Evolutionary conservation across 2,797 vertebrate species (phyloP).

Genomic region (Phoeniculus purpureus): DNA sequence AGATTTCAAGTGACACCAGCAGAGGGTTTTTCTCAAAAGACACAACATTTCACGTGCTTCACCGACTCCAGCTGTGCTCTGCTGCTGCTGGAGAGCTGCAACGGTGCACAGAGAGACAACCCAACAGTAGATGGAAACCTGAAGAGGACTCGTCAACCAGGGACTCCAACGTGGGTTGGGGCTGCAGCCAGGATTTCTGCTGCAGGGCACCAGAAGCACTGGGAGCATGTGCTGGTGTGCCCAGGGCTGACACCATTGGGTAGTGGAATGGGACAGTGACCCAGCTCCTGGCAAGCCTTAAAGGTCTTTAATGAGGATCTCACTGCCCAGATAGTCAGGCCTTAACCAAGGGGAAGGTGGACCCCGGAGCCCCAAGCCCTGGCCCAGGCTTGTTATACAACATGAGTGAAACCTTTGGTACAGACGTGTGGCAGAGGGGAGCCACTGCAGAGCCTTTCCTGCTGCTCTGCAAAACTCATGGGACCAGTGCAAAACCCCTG

Average conservation of each 20-base stretch:
- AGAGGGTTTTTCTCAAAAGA: not conserved
- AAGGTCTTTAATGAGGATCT: not conserved
- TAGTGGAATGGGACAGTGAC: fast-evolving
- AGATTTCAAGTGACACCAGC: not conserved
- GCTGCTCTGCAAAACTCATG: not conserved
- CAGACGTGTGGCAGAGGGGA: too few relatives aligned
- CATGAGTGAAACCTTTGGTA: fast-evolving
- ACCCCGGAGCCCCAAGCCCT: not conserved
- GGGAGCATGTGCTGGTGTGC: fast-evolving
- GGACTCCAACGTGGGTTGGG: fast-evolving
- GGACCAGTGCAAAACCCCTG: not conserved
- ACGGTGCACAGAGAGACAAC: fast-evolving
- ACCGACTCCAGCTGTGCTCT: not conserved
- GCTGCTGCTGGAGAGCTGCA: not conserved
- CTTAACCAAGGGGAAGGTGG: not conserved
- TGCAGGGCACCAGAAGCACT: not conserved
- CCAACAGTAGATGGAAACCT: not conserved
- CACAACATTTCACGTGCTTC: not conserved
- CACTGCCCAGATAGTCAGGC: not conserved
- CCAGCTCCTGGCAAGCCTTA: not conserved
- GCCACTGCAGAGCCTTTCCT: not conserved
- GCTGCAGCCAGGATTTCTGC: not conserved
- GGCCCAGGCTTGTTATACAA: too few relatives aligned
- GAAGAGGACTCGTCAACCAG: not conserved
- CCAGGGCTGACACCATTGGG: fast-evolving